phyloP scores from a whole-genome alignment of 2,113 vertebrate genomes.

The Nettapus auritus region DNA sequence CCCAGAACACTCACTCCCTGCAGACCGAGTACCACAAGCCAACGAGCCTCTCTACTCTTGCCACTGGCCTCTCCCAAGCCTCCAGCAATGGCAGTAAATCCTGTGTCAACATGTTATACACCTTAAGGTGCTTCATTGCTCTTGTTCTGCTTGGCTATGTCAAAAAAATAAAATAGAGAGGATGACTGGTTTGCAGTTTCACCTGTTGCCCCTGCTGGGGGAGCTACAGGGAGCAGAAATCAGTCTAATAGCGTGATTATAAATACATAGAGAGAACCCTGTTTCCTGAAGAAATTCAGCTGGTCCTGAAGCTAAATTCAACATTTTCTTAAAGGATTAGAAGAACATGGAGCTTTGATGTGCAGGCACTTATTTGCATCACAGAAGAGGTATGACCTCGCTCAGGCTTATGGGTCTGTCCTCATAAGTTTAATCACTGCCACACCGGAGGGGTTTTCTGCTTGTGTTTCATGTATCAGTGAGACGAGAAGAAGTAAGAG shows the following conservation, averaged over 20 bases:
- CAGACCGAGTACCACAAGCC: background rate
- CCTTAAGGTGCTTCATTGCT: background rate
- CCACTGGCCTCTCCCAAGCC: background rate
- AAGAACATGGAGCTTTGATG: slow-evolving; percentile 29
- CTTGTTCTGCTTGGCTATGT: background rate
- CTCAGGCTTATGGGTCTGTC: background rate
- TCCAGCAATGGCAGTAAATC: background rate
- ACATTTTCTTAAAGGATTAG: slow-evolving; percentile 23
- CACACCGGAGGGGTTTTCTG: background rate
- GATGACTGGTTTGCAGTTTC: background rate
- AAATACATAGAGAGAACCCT: background rate
- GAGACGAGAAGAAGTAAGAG: background rate
- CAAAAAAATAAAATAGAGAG: background rate
- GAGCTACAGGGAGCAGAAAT: background rate
- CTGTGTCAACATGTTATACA: background rate
- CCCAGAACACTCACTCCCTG: background rate
- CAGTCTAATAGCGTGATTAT: background rate
- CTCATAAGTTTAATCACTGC: background rate
- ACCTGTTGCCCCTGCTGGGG: background rate
- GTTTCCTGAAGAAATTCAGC: background rate
- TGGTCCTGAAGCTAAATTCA: slow-evolving; percentile 22
- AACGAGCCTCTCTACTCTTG: background rate
- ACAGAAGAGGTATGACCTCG: slow-evolving; percentile 9
- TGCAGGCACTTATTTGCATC: slow-evolving; percentile 29
- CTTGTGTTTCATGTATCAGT: background rate